phyloP scores from a whole-genome alignment of 1,140 invertebrate species.

The Drosophila santomea region DNA sequence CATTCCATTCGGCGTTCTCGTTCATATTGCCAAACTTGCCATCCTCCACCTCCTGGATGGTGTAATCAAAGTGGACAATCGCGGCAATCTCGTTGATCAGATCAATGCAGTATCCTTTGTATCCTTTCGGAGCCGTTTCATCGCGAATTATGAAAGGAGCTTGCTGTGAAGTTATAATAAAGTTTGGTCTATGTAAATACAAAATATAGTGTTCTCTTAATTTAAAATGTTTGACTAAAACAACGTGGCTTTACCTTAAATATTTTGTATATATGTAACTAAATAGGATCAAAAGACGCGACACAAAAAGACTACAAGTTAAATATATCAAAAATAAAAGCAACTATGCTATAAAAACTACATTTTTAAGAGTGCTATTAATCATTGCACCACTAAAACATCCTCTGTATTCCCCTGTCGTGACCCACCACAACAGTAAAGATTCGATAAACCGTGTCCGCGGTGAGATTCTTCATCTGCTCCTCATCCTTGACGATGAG shows the following conservation, averaged over 20 bases:
- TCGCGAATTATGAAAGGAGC: constrained; percentile 94
- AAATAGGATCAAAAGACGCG: no score
- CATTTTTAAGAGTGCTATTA: no score
- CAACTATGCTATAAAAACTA: background rate
- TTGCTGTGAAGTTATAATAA: constrained; percentile 86
- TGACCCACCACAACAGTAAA: constrained; percentile 89
- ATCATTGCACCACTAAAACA: background rate
- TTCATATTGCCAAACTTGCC: constrained; percentile 94
- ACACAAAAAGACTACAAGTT: background rate
- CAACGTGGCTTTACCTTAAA: background rate
- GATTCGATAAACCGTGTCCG: constrained; percentile 92
- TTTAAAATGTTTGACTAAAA: background rate
- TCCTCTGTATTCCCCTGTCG: constrained; percentile 1
- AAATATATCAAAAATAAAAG: background rate
- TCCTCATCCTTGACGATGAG: constrained; percentile 87
- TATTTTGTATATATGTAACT: background rate
- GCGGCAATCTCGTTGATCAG: constrained; percentile 93
- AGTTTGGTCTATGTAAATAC: no score
- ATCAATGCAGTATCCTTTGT: constrained; percentile 97
- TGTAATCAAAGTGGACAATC: constrained; percentile 95
- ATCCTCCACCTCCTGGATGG: constrained; percentile 91
- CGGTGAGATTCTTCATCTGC: constrained; percentile 90
- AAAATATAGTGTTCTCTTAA: no score
- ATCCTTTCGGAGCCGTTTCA: constrained; percentile 88
- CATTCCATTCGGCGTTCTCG: constrained; percentile 95